Base-by-base conservation (phyloP, 1,140 invertebrate genomes). In the Ridgeia piscesae region DNA sequence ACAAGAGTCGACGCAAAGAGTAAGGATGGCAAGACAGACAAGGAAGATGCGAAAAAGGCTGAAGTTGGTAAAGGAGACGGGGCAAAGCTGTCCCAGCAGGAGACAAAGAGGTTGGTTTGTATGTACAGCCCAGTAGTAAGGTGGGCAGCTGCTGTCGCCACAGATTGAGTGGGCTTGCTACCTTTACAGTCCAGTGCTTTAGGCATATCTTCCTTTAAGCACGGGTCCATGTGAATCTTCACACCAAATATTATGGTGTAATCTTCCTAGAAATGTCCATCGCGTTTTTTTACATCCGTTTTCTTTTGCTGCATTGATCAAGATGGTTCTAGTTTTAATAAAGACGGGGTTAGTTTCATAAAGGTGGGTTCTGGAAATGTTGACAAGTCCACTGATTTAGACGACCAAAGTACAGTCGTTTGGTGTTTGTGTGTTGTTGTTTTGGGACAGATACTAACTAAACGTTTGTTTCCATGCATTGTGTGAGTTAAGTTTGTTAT, bases 81-180 rank as follows among this genome's bases (percentile, higher is more conserved):
- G 88, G 35, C 58, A 50, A 92, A 92, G 42, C 50, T 77, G 88
- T 48, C 88, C 35, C 34, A 77, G 91, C 90, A 93, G 88, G 91
- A 94, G 91, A 93, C 94, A 92, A 95, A 95, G 94, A 95, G 95
- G 95, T 95, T 95, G 94, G 95, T 95, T 94, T 95, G 93, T 94
- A 93, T 93, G 93, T 93, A 34, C 50, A 17, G 48, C 48, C 35
- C 14, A 77, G 58, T 77, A 14, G 58, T 77, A 77, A 77, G 58
- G 4, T 42, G 42, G 42, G 42, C 42, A 42, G 42, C 58, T 77
- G 58, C 58, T 77, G 58, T 31, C 17, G 58, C 58, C 58, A 77
- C 17, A 77, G 58, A 4, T 77, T 77, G 58, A 77, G 27, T 77
- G 58, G 58, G 58, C 58, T 77, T 77, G 58, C 58, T 77, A 77